Evolutionary conservation across 2,888 invertebrate genomes (phyloP).

Genomic region (Pemphredon lugubris): DNA sequence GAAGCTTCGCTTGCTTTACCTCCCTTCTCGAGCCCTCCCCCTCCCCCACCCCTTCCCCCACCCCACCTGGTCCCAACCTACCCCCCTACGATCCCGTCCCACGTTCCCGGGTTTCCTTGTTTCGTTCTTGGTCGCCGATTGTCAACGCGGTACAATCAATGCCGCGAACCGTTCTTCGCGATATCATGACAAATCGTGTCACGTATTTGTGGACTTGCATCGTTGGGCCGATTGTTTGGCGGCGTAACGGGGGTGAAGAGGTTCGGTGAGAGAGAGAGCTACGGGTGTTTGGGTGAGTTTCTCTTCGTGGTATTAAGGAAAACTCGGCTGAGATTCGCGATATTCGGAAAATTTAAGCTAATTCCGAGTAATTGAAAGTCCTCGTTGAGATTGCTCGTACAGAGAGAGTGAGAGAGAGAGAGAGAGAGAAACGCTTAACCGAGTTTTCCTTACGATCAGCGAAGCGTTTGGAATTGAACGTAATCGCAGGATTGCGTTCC

Average conservation of each 20-base stretch:
- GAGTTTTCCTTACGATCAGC: too few species aligned
- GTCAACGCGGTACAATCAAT: slow-evolving; percentile 44
- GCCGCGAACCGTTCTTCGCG: slow-evolving; percentile 34
- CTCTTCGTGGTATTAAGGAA: too few species aligned
- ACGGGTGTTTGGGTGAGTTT: too few species aligned
- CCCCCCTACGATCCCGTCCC: slow-evolving; percentile 19
- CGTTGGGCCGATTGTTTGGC: slow-evolving; percentile 5
- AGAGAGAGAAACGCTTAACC: too few species aligned
- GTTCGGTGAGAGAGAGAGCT: too few species aligned
- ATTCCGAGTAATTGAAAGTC: too few species aligned
- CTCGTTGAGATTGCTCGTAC: too few species aligned
- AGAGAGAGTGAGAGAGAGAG: too few species aligned
- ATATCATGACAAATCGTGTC: slow-evolving; percentile 53
- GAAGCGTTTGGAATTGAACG: too few species aligned
- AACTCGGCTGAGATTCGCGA: too few species aligned
- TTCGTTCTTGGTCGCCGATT: slow-evolving; percentile 44
- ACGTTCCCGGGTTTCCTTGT: slow-evolving; percentile 17
- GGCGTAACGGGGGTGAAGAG: slow-evolving; percentile 25
- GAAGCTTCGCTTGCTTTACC: slow-evolving; percentile 19
- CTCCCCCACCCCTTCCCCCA: background rate
- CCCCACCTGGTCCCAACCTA: slow-evolving; percentile 9
- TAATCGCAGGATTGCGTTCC: too few species aligned
- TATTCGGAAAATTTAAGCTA: too few species aligned
- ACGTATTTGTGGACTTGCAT: slow-evolving; percentile 41
- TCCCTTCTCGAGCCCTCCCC: background rate